Percentiles rank a stretch among this genome's conserved stretches.
These are phyloP conservation scores for Morus bassanus DNA, from an alignment of 2,797 vertebrate species.

Conservation along the genomic window DNA sequence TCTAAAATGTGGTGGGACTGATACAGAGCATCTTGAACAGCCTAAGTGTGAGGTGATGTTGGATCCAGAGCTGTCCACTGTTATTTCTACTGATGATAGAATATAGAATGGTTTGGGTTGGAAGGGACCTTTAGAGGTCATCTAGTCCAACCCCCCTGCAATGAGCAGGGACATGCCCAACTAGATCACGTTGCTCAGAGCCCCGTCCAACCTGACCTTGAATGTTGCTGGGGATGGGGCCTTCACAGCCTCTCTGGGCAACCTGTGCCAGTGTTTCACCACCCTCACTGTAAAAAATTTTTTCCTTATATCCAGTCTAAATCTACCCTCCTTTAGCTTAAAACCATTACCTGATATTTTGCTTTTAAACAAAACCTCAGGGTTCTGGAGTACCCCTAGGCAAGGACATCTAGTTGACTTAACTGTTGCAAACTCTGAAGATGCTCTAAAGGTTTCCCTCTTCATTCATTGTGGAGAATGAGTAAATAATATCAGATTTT, in stretches of 20 bases:
- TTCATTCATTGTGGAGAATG: background rate
- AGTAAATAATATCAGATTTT: background rate
- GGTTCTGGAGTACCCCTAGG: background rate
- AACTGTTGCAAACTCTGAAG: background rate
- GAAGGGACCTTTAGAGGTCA: too few species aligned
- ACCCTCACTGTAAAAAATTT: too few species aligned
- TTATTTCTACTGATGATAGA: background rate
- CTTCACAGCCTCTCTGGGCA: too few species aligned
- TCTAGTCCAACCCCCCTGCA: too few species aligned
- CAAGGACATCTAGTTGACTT: background rate
- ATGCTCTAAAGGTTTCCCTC: background rate
- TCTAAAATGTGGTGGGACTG: background rate
- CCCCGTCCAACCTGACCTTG: too few species aligned
- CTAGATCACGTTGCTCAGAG: too few species aligned
- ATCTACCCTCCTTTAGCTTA: too few species aligned
- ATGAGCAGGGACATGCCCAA: too few species aligned
- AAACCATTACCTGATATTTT: background rate
- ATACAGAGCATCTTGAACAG: background rate
- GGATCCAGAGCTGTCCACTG: background rate
- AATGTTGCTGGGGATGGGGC: too few species aligned
- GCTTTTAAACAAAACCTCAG: background rate
- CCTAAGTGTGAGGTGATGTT: background rate
- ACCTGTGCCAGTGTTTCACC: too few species aligned
- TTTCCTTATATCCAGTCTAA: too few species aligned
- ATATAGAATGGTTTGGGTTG: too few species aligned